Base-by-base conservation (phyloP, 2,888 invertebrate genomes). In the Onthophagus sagittarius region DNA sequence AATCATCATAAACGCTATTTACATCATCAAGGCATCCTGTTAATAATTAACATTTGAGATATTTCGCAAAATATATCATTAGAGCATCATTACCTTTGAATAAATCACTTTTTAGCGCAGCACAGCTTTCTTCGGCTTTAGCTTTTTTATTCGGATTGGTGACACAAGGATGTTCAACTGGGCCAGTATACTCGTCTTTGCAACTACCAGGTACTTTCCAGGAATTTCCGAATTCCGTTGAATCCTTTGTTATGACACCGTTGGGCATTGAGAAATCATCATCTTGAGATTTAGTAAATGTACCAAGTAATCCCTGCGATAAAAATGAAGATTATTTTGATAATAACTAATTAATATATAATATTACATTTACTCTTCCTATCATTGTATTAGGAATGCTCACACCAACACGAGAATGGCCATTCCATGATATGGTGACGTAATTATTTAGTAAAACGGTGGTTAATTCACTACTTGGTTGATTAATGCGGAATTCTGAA, bases 1-100 rank as follows among this genome's bases (percentile, higher is more conserved):
- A 95, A 81, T 92, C 89, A 77, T 90, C 89, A 84, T 93, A 92
- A 85, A 88, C 94, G 0, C 89, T 87, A 73, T 90, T 89, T 1
- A 92, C 91, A 81, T 94, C 93, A 15, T 94, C 92, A 79, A 32
- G 23, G 31, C 67, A 67, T 7, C 67, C 31, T 31, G 6, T 32
- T 33, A 73, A 73, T 5, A 33, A n/a, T 6, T 32, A 9, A 33
- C 39, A 32, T 23, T 73, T 73, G 4, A 73, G 39, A 23, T 3
- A 23, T 23, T 23, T 23, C 23, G 1, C 23, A 3, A 23, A 23
- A 23, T 23, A 23, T 23, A 23, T 23, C 23, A 23, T 23, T 23
- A 23, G 1, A 3, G 23, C 2, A 23, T 23, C 3, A 23, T 23
- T 23, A 67, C 67, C 31, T 31, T 23, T 32, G 33, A 73, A 73